Base-by-base conservation (phyloP, 1,140 invertebrate species). In the Zaprionus kolodkinae region DNA sequence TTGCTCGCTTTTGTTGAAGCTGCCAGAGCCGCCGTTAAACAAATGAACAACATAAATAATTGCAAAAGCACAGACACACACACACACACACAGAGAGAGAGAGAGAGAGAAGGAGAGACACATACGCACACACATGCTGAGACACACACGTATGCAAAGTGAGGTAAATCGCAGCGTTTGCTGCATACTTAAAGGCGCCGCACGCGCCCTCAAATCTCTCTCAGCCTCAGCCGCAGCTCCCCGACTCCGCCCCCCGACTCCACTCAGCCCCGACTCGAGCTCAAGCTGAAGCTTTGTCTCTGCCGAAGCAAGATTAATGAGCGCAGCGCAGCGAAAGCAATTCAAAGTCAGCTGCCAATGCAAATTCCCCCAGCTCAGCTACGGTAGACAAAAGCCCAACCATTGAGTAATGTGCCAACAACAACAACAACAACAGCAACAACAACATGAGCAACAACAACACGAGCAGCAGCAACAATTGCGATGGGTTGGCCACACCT, bases 21-120 rank as follows among this genome's bases (percentile, higher is more conserved):
- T 91, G 84, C 88, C 85, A 62, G 40, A 45, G 80, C 74, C 65
- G 66, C 78, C 75, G 80, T 88, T 79, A 86, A 91, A 91, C 84
- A 91, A 91, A 91, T 91, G 88, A 91, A 91, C 88, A 82, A 78
- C 88, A 91, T 91, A 91, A 91, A 91, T 91, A 91, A 91, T 91
- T 91, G 88, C 84, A 85, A 78, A 81, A 75, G 65, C 83, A 67
- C 78, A 84, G 76, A 79, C 66, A 62, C 48, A 69, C 75, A 84
- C 79, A 79, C 69, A 62, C 48, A 69, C 66, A 52, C 54, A 27
- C 60, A 21, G 21, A 21, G 21, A 21, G 21, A 21, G 21, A 21
- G 21, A 21, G 21, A 21, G 21, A 21, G 21, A 21, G 21, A 21
- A 2, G 21, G 21, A 21, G 21, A 21, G 21, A 61, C 54, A 54